Evolutionary conservation across 1,140 invertebrate genomes (phyloP), one percentile per base, ranked within the genome.

Genomic region (Mycetomoellerius zeteki): DNA sequence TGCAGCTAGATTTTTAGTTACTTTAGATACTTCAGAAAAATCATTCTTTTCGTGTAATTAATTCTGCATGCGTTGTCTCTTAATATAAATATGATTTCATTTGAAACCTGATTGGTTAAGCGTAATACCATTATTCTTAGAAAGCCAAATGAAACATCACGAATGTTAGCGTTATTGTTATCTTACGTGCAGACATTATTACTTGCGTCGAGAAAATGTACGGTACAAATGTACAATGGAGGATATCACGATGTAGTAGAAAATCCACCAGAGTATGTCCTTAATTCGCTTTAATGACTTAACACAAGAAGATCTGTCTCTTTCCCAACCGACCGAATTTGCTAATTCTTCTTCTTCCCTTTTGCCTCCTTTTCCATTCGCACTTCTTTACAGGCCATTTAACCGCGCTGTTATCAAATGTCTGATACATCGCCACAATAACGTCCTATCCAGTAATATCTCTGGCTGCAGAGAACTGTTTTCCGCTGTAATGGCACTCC

Each of bases 221-320:
- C 4, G 30, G 21, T 27, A 67, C 75, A 65, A 85, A 43, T 50
- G 58, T 75, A 54, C 7, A 62, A 33, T 37, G 71, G 58, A 62
- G 78, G 52, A 69, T 69, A 37, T 27, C 52, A 19, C 19, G n/a
- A 37, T 30, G 14, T n/a, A 14, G 12, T 27, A 69, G 16, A 47
- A 43, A 43, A 52, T 54, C 50, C 37, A 24, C 56, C 37, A 21
- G 14, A 16, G 16, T n/a, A 64, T 19, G 24, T 27, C 54, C 47
- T 76, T 76, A 75, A 89, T 89, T 86, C 58, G n/a, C 73, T 33
- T 78, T 85, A 88, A 88, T 88, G 47, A 80, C 43, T 80, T 60
- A 86, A 75, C 69, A 54, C 64, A 37, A 56, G 16, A 10, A 47
- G 33, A 60, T 58, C 47, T 24, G 50, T 71, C 80, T 76, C 47